Base-by-base conservation (phyloP, 1,140 invertebrate genomes). In the Drosophila lacertosa region DNA sequence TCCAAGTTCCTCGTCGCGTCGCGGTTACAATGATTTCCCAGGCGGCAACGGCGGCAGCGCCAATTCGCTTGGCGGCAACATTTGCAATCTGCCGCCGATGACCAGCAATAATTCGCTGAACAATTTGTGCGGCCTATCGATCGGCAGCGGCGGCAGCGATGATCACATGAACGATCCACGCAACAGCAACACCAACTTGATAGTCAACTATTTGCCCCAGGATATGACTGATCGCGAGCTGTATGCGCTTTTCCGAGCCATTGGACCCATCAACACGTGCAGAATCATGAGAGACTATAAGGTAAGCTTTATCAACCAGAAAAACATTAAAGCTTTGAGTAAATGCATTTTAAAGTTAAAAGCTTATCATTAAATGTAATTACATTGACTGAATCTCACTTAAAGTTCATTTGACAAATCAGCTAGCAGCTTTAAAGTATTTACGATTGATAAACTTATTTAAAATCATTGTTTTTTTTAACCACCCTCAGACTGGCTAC, bases 141-240 rank as follows among this genome's bases (percentile, higher is more conserved):
- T 78, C 50, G 70, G 89, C 66, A 73, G 89, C 82, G 74, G 81
- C 37, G 83, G 84, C 45, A 77, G 75, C 55, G 84, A 89, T 39
- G 84, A 88, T 65, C 71, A 40, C 32, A 72, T 86, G 50, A 82
- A 77, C 47, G 81, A 83, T 65, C 82, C 71, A 10, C 76, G 89
- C 59, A 40, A 53, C 16, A 90, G 86, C 74, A 91, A 90, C 35
- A 96, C 97, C 9, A 98, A 98, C 92, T 93, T 99, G 62, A 99
- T 99, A 66, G 95, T 99, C 75, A 99, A 99, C 92, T 99, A 99
- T 91, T 93, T 99, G 67, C 98, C 98, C 9, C 98, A 99, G 92
- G 96, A 94, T 72, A 95, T 98, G 92, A 96, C 96, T 1, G 97
- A 98, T 90, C 96, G 97, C 78, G 97, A 98, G 80, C 93, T 99